Conservation (phyloP, 2,113 vertebrate genomes). For the Tyrannus savana region DNA sequence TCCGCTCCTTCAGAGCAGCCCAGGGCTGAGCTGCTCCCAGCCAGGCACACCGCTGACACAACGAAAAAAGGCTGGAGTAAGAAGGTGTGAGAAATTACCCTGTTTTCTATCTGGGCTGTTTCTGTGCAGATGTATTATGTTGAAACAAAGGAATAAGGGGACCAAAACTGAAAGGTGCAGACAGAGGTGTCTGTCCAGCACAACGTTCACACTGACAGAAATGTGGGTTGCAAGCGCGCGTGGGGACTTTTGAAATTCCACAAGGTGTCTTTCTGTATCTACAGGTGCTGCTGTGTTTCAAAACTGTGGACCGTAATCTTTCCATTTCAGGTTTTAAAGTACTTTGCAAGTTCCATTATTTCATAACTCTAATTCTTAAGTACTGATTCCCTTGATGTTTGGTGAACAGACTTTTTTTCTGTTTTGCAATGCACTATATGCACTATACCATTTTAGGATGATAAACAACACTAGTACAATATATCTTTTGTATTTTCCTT, state of each 20-base stretch:
- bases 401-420: neutral
- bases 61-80: neutral
- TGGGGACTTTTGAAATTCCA: neutral
- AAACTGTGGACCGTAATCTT: neutral
- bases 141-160: neutral
- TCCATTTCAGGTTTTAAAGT: neutral
- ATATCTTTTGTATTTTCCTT: neutral
- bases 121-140: neutral
- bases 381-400: neutral
- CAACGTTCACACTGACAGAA: neutral
- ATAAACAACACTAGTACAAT: neutral
- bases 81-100: neutral
- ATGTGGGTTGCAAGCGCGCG: accelerated
- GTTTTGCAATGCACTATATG: neutral
- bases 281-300: neutral
- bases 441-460: neutral
- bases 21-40: neutral
- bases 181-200: neutral
- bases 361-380: neutral
- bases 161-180: neutral
- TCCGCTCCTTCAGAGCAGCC: neutral
- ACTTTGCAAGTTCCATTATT: neutral
- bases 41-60: neutral
- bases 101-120: neutral
- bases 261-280: neutral